A percentile compares a stretch with the other conserved stretches of the same genome.
These are phyloP conservation scores for Asteroscopus sphinx DNA, from an alignment of 2,888 invertebrate genomes.

Conservation along the genomic window DNA sequence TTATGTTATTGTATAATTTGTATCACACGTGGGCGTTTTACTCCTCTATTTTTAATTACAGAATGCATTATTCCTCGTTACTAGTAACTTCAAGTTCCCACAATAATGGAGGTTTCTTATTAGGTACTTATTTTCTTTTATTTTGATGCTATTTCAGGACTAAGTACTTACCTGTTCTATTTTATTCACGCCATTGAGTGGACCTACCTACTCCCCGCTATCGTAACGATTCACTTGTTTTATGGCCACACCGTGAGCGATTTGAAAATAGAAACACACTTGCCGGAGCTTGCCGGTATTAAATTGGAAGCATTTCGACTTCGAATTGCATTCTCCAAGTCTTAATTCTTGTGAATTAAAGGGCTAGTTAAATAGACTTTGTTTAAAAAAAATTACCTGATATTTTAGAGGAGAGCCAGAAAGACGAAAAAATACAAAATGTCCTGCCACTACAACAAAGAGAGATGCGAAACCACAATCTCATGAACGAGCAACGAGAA, in stretches of 20 bases:
- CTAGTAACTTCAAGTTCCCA: conserved; percentile 45
- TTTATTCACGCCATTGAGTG: conserved; percentile 31
- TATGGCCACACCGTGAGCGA: conserved; percentile 21
- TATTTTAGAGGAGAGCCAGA: too few species aligned
- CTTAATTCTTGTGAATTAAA: too few species aligned
- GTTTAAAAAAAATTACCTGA: conserved; percentile 1
- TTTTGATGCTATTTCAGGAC: conserved; percentile 49
- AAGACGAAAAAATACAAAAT: too few species aligned
- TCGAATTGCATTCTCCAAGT: background rate
- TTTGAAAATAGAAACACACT: conserved; percentile 11
- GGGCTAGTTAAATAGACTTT: too few species aligned
- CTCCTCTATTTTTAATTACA: conserved; percentile 52
- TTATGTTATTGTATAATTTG: too few species aligned
- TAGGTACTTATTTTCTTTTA: conserved; percentile 44
- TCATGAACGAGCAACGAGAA: too few species aligned
- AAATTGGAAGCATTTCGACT: background rate
- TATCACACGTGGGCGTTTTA: conserved; percentile 55
- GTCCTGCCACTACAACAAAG: conserved; percentile 12
- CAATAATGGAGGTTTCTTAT: conserved; percentile 33
- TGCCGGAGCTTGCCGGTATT: background rate
- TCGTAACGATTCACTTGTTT: conserved; percentile 14
- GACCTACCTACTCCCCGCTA: background rate
- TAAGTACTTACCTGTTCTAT: conserved; percentile 29
- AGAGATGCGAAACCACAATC: background rate
- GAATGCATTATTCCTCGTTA: conserved; percentile 52